phyloP scores from a whole-genome alignment of 1,140 invertebrate genomes.

The Phocides pigmalion region DNA sequence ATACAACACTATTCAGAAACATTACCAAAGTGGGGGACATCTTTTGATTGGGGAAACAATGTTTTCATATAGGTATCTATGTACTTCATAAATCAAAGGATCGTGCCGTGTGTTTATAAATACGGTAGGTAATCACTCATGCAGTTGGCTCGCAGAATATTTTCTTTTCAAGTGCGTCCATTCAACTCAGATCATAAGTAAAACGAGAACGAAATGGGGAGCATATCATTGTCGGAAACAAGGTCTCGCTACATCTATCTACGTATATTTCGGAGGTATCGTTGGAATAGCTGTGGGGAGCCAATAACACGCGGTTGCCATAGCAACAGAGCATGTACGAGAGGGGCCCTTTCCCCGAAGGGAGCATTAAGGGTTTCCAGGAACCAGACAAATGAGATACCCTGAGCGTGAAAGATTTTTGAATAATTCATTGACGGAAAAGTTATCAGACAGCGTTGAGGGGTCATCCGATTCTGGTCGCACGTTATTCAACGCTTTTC shows the following conservation, averaged over 20 bases:
- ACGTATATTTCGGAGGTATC: constrained; percentile 52
- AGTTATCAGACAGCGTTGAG: constrained; percentile 37
- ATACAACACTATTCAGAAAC: too few relatives aligned
- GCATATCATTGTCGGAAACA: constrained; percentile 53
- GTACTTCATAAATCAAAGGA: too few relatives aligned
- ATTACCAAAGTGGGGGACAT: too few relatives aligned
- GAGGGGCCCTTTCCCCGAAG: constrained; percentile 67
- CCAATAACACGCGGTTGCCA: constrained; percentile 76
- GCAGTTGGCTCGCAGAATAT: constrained; percentile 28
- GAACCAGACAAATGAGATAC: constrained; percentile 67
- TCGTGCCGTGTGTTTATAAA: neutral
- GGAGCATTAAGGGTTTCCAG: constrained; percentile 61
- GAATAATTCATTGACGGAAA: constrained; percentile 46
- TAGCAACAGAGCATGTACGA: constrained; percentile 62
- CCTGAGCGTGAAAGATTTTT: constrained; percentile 44
- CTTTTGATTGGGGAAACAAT: too few relatives aligned
- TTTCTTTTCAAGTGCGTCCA: constrained; percentile 40
- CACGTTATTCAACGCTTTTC: constrained; percentile 32
- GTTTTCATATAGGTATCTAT: too few relatives aligned
- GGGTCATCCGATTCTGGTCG: constrained; percentile 45
- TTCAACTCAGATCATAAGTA: constrained; percentile 58
- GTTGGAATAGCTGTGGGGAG: constrained; percentile 67
- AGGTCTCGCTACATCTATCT: constrained; percentile 46
- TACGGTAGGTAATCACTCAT: constrained; percentile 22
- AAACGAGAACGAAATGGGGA: constrained; percentile 40